Evolutionary conservation across 2,888 invertebrate genomes (phyloP), one percentile per base, ranked within the genome.

Genomic region (Calameuta idolon): DNA sequence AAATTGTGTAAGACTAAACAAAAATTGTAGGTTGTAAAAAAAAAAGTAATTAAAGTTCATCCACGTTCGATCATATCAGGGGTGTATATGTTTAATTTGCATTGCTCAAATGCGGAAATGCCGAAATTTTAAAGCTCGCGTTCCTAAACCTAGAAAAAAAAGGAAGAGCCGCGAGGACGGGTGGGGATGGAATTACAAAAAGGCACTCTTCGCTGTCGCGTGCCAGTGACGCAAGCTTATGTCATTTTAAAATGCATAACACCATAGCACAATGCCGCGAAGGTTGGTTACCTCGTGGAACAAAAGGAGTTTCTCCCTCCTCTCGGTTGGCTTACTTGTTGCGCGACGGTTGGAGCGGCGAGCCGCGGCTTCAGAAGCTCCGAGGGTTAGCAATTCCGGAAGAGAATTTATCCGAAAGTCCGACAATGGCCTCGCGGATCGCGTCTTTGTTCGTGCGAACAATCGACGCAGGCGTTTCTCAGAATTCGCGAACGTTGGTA

Each of bases 381-480:
- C 40, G 15, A 40, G 40, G 40, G 40, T 40, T 40, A 71, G 34
- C 34, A 31, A 30, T 33, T n/a, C n/a, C 75, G 75, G 81, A 77
- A 82, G 79, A 79, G 81, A 81, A 82, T 85, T 82, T 84, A 81
- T 83, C 81, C 81, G 75, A 81, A 83, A 82, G 80, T 74, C 77
- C 77, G 82, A 86, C 83, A 85, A 85, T 85, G 79, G 69, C 69
- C 75, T 74, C 77, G 78, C 77, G 79, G 77, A 76, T 74, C 75
- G 81, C 78, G 79, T 78, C 85, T 82, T 82, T 85, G 84, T 85
- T 80, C 77, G 69, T 33, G 76, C 11, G 82, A 83, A 86, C 86
- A 86, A 86, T 86, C 82, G 84, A 78, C 82, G 80, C 77, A 79
- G 80, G 80, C 80, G 78, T 75, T 79, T 80, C 83, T 82, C 79